Conservation (phyloP, 64 coral and sea anemone genomes). For the Acropora yongei region DNA sequence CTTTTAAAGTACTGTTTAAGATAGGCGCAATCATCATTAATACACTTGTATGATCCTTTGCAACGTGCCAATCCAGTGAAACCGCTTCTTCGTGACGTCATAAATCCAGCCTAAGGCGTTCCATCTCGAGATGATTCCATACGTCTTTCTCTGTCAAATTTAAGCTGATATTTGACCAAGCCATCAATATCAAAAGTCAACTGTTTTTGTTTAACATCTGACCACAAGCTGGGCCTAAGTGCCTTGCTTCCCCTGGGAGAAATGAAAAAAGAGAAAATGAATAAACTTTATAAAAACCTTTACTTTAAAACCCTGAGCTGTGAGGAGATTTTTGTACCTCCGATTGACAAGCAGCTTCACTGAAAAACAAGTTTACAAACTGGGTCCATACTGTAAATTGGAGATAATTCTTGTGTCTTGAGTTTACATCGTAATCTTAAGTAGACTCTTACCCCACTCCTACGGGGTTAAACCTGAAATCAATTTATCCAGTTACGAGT, state of each 20-base stretch:
- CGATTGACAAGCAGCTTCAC: slow-evolving; percentile 20
- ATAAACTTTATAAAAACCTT: slow-evolving; percentile 29
- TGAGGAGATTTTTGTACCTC: slow-evolving; percentile 27
- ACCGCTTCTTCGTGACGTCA: background rate
- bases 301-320: slow-evolving; percentile 20
- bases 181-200: slow-evolving; percentile 60
- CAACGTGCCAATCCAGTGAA: slow-evolving; percentile 43
- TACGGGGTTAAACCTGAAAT: slow-evolving; percentile 6
- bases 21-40: background rate
- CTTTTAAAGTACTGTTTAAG: slow-evolving; percentile 44
- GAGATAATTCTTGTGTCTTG: slow-evolving; percentile 5
- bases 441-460: slow-evolving; percentile 5
- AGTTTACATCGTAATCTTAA: slow-evolving; percentile 16
- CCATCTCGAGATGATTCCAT: slow-evolving; percentile 72
- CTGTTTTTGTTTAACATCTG: slow-evolving; percentile 38
- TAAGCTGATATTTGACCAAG: background rate
- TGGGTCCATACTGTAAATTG: background rate
- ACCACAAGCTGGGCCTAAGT: slow-evolving; percentile 40
- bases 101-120: slow-evolving; percentile 71
- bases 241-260: background rate
- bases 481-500: slow-evolving; percentile 5
- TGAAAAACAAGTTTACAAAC: slow-evolving; percentile 22
- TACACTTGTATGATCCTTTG: background rate
- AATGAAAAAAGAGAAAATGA: slow-evolving; percentile 10
- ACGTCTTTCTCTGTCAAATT: background rate